phyloP scores from a whole-genome alignment of 2,113 vertebrate species.

The Ginglymostoma cirratum region DNA sequence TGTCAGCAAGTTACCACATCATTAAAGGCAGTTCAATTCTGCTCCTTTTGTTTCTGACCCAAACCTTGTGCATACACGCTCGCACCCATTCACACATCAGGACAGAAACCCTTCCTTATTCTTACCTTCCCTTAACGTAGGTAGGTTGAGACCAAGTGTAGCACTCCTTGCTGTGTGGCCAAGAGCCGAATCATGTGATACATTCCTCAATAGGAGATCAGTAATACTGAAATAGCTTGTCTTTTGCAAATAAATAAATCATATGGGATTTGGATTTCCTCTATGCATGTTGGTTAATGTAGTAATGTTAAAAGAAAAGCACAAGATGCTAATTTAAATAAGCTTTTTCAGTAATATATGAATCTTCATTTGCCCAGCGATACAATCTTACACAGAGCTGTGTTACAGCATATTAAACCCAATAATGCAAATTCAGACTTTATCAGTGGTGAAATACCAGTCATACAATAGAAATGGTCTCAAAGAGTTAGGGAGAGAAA shows the following conservation, averaged over 20 bases:
- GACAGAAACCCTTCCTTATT: not conserved
- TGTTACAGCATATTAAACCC: not conserved
- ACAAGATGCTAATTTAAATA: not conserved
- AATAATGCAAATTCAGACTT: not conserved
- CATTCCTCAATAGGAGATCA: not conserved
- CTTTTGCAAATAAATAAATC: not conserved
- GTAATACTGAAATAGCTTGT: not conserved
- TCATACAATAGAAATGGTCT: not conserved
- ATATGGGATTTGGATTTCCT: not conserved
- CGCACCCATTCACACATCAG: not conserved
- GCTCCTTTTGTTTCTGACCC: not conserved
- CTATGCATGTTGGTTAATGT: not conserved
- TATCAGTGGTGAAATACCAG: not conserved
- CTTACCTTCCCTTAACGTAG: not conserved
- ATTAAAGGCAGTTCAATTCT: not conserved
- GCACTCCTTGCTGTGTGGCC: not conserved
- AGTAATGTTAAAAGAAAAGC: not conserved
- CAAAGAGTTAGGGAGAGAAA: not conserved
- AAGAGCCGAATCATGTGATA: not conserved
- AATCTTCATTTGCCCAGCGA: not conserved
- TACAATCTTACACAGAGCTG: not conserved
- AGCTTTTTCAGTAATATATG: not conserved
- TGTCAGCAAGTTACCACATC: not conserved
- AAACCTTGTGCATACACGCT: not conserved
- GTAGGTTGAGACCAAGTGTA: not conserved